These are phyloP conservation scores for Oophaga pumilio DNA, from an alignment of 2,113 vertebrate species.

Conservation along the genomic window DNA sequence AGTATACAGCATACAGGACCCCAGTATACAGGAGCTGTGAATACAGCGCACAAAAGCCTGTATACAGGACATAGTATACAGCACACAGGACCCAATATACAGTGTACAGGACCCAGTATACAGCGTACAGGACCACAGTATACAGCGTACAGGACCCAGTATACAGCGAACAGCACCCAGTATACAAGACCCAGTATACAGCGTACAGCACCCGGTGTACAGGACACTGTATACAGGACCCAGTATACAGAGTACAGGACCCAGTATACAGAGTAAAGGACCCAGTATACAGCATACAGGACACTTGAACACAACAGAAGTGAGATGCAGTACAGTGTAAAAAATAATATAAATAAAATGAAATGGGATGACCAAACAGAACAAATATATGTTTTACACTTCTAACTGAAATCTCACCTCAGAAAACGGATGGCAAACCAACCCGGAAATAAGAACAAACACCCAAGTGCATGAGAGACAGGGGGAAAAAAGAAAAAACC, in stretches of 20 bases:
- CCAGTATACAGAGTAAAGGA: not conserved
- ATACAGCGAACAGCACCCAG: no score
- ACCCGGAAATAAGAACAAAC: no score
- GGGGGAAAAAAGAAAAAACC: no score
- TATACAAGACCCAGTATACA: not conserved
- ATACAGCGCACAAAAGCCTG: no score
- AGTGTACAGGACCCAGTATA: not conserved
- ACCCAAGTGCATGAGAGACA: no score
- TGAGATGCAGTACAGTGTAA: no score
- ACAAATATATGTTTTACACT: no score
- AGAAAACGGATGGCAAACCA: no score
- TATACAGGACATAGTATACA: not conserved
- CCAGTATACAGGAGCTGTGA: not conserved
- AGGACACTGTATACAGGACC: not conserved
- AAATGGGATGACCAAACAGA: no score
- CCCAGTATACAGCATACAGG: not conserved
- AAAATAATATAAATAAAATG: no score
- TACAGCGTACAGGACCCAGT: not conserved
- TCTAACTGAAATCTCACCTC: no score
- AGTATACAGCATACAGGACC: not conserved
- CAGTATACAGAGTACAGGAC: not conserved
- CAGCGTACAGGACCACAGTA: not conserved
- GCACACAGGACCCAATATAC: not conserved
- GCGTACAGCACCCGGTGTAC: not conserved
- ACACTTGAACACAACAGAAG: no score